A percentile compares a stretch with the other conserved stretches of the same genome.
Conservation (phyloP, 37 sponge, comb jelly and placozoan species). For the Beroe forskalii region DNA sequence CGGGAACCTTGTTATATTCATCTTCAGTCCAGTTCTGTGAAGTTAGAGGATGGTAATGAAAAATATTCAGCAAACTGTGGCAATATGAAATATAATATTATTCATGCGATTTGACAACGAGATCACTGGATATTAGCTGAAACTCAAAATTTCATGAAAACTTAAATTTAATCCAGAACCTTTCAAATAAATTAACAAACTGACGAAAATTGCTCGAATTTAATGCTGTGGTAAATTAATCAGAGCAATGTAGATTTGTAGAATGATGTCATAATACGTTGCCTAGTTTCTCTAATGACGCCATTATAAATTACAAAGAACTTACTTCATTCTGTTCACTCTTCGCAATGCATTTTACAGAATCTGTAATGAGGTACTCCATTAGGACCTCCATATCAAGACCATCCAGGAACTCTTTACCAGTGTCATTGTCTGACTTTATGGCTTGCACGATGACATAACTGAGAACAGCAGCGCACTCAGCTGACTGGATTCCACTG, state of each 20-base stretch:
- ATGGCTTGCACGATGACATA: conserved; percentile 17
- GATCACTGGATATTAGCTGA: too few species aligned
- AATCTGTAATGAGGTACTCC: conserved; percentile 25
- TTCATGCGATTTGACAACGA: too few species aligned
- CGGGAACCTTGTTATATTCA: conserved; percentile 24
- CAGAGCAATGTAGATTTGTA: too few species aligned
- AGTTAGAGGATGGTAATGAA: not conserved
- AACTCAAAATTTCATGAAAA: too few species aligned
- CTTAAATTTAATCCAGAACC: too few species aligned
- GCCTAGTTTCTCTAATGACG: too few species aligned
- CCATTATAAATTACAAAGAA: too few species aligned
- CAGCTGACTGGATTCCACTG: conserved; percentile 57
- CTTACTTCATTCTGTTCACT: conserved; percentile 14
- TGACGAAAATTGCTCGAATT: too few species aligned
- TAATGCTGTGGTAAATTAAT: too few species aligned
- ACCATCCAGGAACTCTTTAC: conserved; percentile 38
- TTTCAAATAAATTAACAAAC: too few species aligned
- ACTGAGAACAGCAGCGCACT: conserved; percentile 52
- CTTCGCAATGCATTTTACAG: conserved; percentile 37
- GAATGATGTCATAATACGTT: too few species aligned
- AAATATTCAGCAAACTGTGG: not conserved
- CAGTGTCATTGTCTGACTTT: not conserved
- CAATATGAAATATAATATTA: not conserved
- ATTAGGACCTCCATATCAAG: not conserved
- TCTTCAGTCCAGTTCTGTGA: conserved; percentile 47